Evolutionary conservation across 2,888 invertebrate species (phyloP), one percentile per base, ranked within the genome.

Genomic region (Ptilodon capucinus): DNA sequence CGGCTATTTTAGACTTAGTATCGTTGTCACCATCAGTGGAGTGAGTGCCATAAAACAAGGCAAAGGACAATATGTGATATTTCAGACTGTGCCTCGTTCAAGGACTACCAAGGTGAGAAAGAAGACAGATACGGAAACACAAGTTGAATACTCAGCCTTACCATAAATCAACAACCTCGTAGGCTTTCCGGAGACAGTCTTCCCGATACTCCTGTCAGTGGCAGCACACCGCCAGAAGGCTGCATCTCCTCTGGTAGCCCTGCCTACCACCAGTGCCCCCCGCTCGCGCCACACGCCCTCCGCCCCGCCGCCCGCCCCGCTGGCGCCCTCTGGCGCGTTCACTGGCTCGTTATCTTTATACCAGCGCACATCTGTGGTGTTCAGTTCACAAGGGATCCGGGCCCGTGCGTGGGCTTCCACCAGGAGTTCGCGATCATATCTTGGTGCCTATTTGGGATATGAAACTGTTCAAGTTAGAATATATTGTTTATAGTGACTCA

Each of bases 221-320:
- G 94, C 93, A 19, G 93, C 92, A 71, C 96, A 96, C 48, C 92
- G 92, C 94, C 96, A 96, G 42, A 92, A 82, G 0, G 95, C 96
- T 32, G 94, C 94, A 71, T 95, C 95, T 18, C 94, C 93, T 0
- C 90, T 66, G 0, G 85, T 81, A 3, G 88, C 89, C 2, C 89
- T 77, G 1, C 80, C 82, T n/a, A 91, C 79, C 54, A 84, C 79
- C 21, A 82, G 66, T 6, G 74, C 74, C 5, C 63, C 65, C 0
- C 68, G 68, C 9, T 80, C 82, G 2, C 69, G 71, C 81, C 84
- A 84, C 42, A 78, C 67, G 2, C 78, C 74, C 42, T 79, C 79
- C 0, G 9, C 30, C 76, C 6, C 67, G 68, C 72, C 75, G 44
- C 8, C 36, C 42, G 4, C 44, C 39, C 8, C 40, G 43, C 4